Conservation (phyloP, 2,797 vertebrate genomes). For the Podarcis lilfordi region DNA sequence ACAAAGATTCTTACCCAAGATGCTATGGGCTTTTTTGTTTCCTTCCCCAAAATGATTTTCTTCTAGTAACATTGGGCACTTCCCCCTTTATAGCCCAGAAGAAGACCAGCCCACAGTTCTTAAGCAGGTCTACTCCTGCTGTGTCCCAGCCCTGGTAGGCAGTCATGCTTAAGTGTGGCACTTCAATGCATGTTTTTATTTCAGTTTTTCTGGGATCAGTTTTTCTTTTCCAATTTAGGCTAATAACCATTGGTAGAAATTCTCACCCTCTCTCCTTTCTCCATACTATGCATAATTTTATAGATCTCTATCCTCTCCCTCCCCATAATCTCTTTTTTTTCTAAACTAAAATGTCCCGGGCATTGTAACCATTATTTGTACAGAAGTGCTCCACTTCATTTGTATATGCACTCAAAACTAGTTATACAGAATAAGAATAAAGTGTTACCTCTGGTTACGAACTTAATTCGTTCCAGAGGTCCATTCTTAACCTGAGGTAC, state of each 20-base stretch:
- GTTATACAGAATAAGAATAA: background rate
- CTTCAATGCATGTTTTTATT: background rate
- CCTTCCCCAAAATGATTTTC: background rate
- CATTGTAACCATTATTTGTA: background rate
- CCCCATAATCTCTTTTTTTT: background rate
- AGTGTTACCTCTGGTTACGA: too few species aligned
- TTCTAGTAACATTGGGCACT: conserved; percentile 26
- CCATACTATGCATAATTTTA: background rate
- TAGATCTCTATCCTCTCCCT: background rate
- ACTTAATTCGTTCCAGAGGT: too few species aligned
- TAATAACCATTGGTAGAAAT: background rate
- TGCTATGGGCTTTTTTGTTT: background rate
- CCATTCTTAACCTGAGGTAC: too few species aligned
- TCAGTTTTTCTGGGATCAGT: background rate
- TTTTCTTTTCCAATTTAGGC: background rate
- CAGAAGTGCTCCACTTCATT: background rate
- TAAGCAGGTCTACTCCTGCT: background rate
- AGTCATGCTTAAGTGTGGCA: too few species aligned
- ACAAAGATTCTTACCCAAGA: background rate
- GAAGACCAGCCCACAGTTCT: background rate
- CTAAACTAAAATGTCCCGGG: background rate
- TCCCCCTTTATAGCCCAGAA: background rate
- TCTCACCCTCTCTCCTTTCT: background rate
- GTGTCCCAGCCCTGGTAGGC: background rate
- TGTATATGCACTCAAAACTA: background rate